Evolutionary conservation across 2,888 invertebrate species (phyloP).

Genomic region (Bibio marci): DNA sequence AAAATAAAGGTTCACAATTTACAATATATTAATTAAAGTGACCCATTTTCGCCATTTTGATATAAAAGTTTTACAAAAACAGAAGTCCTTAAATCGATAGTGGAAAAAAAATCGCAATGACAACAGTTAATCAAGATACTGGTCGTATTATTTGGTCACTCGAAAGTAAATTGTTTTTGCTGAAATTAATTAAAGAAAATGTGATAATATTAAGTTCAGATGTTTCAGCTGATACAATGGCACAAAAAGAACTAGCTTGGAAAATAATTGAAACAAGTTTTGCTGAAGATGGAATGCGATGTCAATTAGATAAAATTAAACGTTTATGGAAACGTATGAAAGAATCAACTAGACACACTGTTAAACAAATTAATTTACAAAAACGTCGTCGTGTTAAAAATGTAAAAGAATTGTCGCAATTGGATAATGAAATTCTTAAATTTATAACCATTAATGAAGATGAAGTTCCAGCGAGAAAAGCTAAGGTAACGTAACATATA

Average conservation of each 20-base stretch:
- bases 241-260: constrained; percentile 1
- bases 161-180: background rate
- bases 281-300: background rate
- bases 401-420: background rate
- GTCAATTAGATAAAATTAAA: constrained; percentile 1
- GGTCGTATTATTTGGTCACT: constrained; percentile 1
- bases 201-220: constrained; percentile 1
- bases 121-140: background rate
- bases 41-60: too few relatives aligned
- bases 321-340: constrained; percentile 3
- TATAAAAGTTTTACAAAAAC: too few relatives aligned
- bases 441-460: background rate
- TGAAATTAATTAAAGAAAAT: constrained; percentile 1
- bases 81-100: too few relatives aligned
- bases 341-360: background rate
- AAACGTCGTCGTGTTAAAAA: background rate
- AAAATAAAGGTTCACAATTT: too few relatives aligned
- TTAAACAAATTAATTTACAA: background rate
- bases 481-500: too few relatives aligned
- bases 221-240: constrained; percentile 1
- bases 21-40: too few relatives aligned
- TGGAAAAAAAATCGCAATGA: too few relatives aligned
- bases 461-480: too few relatives aligned
- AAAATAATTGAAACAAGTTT: constrained; percentile 1
- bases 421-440: background rate